Conservation (phyloP, 2,888 invertebrate genomes). For the Latheticus oryzae region DNA sequence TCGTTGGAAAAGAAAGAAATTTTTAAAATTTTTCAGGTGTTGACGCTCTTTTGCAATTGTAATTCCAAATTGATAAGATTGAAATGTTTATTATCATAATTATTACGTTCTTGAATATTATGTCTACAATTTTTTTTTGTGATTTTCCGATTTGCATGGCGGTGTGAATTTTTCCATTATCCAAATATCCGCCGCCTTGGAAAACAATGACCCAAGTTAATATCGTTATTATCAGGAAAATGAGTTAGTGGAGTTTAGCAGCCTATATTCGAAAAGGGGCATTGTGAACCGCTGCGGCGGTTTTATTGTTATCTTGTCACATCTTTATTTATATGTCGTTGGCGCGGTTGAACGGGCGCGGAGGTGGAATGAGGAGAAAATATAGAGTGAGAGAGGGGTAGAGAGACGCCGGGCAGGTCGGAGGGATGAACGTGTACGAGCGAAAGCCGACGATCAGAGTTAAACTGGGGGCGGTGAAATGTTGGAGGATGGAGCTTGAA, state of each 20-base stretch:
- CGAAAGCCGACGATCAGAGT: slow-evolving; percentile 42
- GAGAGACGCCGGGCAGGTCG: slow-evolving; percentile 25
- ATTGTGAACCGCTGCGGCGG: slow-evolving; percentile 43
- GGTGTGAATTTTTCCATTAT: too few relatives aligned
- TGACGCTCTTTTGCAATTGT: slow-evolving; percentile 35
- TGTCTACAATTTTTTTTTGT: slow-evolving; percentile 1
- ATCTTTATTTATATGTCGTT: slow-evolving; percentile 53
- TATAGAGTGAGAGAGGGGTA: slow-evolving; percentile 10
- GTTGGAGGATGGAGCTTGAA: slow-evolving; percentile 56
- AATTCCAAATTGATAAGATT: slow-evolving; percentile 36
- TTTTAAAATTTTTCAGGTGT: slow-evolving; percentile 32
- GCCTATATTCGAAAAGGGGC: slow-evolving; percentile 39
- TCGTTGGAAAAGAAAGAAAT: slow-evolving; percentile 30
- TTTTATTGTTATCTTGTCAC: slow-evolving; percentile 54
- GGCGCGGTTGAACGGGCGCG: slow-evolving; percentile 45
- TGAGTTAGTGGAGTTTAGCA: slow-evolving; percentile 44
- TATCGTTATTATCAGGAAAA: slow-evolving; percentile 43
- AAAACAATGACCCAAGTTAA: slow-evolving; percentile 38
- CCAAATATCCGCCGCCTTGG: slow-evolving; percentile 5
- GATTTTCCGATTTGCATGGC: too few relatives aligned
- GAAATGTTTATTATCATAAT: slow-evolving; percentile 29
- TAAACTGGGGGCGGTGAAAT: slow-evolving; percentile 50
- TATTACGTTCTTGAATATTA: slow-evolving; percentile 13
- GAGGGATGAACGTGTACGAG: slow-evolving; percentile 34
- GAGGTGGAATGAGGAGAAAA: too few relatives aligned